Conservation (phyloP, 2,797 vertebrate genomes). For the Triplophysa bombifrons region DNA sequence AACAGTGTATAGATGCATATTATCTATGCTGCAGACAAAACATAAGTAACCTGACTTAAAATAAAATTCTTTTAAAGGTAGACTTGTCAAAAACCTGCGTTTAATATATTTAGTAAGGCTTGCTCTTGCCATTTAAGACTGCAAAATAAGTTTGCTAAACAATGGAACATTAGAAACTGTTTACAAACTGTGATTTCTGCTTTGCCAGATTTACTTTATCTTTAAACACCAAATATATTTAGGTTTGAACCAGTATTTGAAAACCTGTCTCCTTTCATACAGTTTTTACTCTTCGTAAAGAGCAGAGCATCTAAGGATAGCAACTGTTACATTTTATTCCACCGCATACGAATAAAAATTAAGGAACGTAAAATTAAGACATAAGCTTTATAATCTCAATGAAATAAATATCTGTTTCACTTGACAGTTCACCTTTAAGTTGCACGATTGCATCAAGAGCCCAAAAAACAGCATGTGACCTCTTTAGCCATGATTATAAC, state of each 20-base stretch:
- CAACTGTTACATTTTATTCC: slow-evolving; percentile 28
- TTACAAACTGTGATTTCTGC: background rate
- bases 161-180: slow-evolving; percentile 30
- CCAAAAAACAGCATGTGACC: background rate
- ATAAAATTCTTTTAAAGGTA: slow-evolving; percentile 66
- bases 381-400: slow-evolving; percentile 20
- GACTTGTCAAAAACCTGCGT: slow-evolving; percentile 76
- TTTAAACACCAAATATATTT: background rate
- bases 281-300: slow-evolving; percentile 9
- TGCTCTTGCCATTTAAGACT: slow-evolving; percentile 72
- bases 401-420: slow-evolving; percentile 34
- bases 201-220: background rate
- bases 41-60: slow-evolving; percentile 39
- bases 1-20: slow-evolving; percentile 29
- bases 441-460: background rate
- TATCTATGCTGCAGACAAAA: slow-evolving; percentile 36
- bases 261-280: slow-evolving; percentile 27
- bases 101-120: slow-evolving; percentile 73
- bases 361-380: slow-evolving; percentile 8
- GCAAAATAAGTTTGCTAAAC: slow-evolving; percentile 68
- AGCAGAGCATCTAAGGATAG: slow-evolving; percentile 36
- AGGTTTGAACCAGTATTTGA: slow-evolving; percentile 24
- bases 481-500: slow-evolving; percentile 61
- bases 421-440: background rate
- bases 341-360: slow-evolving; percentile 16